These are phyloP conservation scores for Heteromurus nitidus DNA, from an alignment of 2,888 invertebrate species.

Conservation along the genomic window DNA sequence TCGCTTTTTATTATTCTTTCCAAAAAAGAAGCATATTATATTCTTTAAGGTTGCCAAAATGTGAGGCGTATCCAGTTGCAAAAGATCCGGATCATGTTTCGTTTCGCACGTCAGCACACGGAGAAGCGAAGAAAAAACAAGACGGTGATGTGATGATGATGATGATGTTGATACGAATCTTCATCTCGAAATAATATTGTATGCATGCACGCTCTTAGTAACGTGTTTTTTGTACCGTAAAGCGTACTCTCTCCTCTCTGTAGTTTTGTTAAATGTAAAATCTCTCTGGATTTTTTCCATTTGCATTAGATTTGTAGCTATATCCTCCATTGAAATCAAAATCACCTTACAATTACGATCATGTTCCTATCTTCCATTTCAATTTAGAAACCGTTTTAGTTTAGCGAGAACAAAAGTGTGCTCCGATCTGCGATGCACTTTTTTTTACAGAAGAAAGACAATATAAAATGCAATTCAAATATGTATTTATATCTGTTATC, in stretches of 20 bases:
- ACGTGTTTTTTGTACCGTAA: neutral
- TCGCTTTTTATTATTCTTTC: no score
- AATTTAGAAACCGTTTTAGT: constrained; percentile 6
- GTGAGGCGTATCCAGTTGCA: constrained; percentile 49
- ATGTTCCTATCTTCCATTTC: neutral
- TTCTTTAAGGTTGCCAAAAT: constrained; percentile 38
- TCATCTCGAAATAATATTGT: neutral
- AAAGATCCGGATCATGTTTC: constrained; percentile 53
- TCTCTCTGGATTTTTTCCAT: neutral
- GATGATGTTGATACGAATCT: no score
- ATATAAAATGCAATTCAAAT: neutral
- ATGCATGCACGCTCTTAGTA: neutral
- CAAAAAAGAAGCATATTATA: neutral
- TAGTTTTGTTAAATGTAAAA: no score
- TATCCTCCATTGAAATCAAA: no score
- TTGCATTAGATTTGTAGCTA: neutral
- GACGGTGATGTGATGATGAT: neutral
- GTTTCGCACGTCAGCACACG: constrained; percentile 43
- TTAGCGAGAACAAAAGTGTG: no score
- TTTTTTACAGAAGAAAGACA: neutral
- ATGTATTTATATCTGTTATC: neutral
- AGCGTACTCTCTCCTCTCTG: neutral
- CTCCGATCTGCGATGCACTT: no score
- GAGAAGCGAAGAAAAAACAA: neutral
- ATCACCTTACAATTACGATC: no score